Evolutionary conservation across 2,888 invertebrate genomes (phyloP), one percentile per base, ranked within the genome.

Genomic region (Brenthis ino): DNA sequence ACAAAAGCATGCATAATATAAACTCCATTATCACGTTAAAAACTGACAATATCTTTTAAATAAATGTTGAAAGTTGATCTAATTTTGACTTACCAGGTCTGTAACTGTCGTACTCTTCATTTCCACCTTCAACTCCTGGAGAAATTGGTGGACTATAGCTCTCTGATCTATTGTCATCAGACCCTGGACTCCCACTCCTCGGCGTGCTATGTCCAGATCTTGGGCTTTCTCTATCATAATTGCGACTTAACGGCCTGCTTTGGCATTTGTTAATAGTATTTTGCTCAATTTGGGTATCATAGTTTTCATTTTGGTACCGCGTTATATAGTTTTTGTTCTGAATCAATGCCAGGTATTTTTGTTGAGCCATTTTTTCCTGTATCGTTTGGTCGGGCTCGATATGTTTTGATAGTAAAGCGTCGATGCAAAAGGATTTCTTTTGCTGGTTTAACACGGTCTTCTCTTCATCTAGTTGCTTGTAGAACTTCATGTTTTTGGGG

Each of bases 371-470:
- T 54, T 83, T 82, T 2, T 89, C 89, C 54, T 86, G 87, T 0
- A 87, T 72, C 1, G 88, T 91, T 14, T 72, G 77, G 37, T 85
- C 88, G 11, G 80, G 84, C 57, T 85, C 83, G 0, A 85, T 77
- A 13, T 89, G 87, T 65, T 95, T 94, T 0, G 97, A 97, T 3
- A 98, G 87, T 3, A 98, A 86, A 0, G 98, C 98, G 81, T 98
- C 98, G 75, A 98, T 98, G 82, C 98, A 97, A 82, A 98, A 98
- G 0, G 98, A 97, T 64, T 96, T 96, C 75, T 96, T 96, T 0
- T 76, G 79, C 54, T 85, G 87, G 60, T 82, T 87, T 0, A 93
- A 37, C 0, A 89, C 84, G 0, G 93, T 93, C 72, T 91, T 92
- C 0, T 92, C 89, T 43, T 90, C 91, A 43, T 80, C 79, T 5